Evolutionary conservation across 2,888 invertebrate genomes (phyloP).

Genomic region (Galerucella calmariensis): DNA sequence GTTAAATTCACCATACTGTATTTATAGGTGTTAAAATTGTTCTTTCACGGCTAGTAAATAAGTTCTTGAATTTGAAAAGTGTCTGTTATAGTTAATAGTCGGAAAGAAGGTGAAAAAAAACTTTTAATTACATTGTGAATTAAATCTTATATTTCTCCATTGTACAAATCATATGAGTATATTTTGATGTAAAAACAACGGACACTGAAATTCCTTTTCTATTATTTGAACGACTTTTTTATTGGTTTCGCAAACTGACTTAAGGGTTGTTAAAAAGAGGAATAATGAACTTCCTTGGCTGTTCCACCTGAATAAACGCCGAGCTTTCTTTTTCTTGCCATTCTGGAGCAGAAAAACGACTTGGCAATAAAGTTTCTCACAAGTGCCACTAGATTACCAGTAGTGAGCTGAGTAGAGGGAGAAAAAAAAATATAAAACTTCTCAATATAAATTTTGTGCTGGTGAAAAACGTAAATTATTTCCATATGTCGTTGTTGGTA

Average conservation of each 20-base stretch:
- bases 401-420: neutral
- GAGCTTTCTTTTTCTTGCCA: constrained; percentile 28
- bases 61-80: too few relatives aligned
- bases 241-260: constrained; percentile 35
- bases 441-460: neutral
- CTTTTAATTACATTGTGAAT: neutral
- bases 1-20: too few relatives aligned
- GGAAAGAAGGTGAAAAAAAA: too few relatives aligned
- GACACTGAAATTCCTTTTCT: constrained; percentile 11
- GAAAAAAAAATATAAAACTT: neutral
- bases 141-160: neutral
- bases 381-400: constrained; percentile 15
- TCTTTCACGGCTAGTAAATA: too few relatives aligned
- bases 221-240: constrained; percentile 34
- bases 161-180: neutral
- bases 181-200: neutral
- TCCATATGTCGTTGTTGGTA: neutral
- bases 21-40: too few relatives aligned
- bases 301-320: constrained; percentile 35
- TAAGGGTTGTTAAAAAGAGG: constrained; percentile 31
- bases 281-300: constrained; percentile 32
- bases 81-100: too few relatives aligned
- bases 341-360: constrained; percentile 29
- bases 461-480: neutral
- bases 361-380: constrained; percentile 33